Percentiles rank a stretch among this genome's conserved stretches.
Evolutionary conservation across 2,888 invertebrate genomes (phyloP).

Genomic region (Orchesellides sinensis): DNA sequence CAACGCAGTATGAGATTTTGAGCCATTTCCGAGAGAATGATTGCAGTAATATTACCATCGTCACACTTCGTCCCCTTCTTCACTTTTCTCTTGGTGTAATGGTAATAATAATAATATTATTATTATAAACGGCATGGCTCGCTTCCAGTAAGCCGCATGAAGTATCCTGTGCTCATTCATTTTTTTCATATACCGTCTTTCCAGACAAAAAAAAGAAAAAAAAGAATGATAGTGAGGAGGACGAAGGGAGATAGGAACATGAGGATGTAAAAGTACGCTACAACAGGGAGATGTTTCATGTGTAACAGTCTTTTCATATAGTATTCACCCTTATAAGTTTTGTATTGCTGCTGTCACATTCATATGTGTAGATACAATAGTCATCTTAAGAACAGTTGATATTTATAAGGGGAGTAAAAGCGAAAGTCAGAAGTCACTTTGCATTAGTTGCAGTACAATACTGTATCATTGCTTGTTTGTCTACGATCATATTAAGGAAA

Average conservation of each 20-base stretch:
- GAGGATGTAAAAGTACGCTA: slow-evolving; percentile 3
- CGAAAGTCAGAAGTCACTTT: slow-evolving; percentile 52
- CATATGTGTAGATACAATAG: slow-evolving; percentile 7
- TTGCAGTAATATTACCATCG: slow-evolving; percentile 56
- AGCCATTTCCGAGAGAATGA: slow-evolving; percentile 56
- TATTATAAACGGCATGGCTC: slow-evolving; percentile 63
- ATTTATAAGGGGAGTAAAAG: slow-evolving; percentile 45
- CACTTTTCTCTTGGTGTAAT: slow-evolving; percentile 40
- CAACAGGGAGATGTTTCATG: slow-evolving; percentile 19
- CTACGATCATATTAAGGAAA: slow-evolving; percentile 37
- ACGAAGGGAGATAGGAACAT: slow-evolving; percentile 30
- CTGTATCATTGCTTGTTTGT: slow-evolving; percentile 44
- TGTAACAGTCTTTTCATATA: slow-evolving; percentile 52
- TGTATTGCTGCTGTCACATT: slow-evolving; percentile 44
- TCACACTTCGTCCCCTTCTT: slow-evolving; percentile 52
- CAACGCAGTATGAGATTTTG: slow-evolving; percentile 59
- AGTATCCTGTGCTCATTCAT: slow-evolving; percentile 48
- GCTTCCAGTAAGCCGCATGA: slow-evolving; percentile 59
- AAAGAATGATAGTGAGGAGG: slow-evolving; percentile 1
- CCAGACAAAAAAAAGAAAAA: not conserved
- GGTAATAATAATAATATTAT: slow-evolving; percentile 59
- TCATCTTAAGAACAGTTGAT: slow-evolving; percentile 27
- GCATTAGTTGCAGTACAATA: slow-evolving; percentile 32
- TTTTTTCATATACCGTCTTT: slow-evolving; percentile 1
- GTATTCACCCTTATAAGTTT: slow-evolving; percentile 46